Percentiles rank a stretch among this genome's conserved stretches.
Evolutionary conservation across 2,113 vertebrate genomes (phyloP).

Genomic region (Carassius auratus): DNA sequence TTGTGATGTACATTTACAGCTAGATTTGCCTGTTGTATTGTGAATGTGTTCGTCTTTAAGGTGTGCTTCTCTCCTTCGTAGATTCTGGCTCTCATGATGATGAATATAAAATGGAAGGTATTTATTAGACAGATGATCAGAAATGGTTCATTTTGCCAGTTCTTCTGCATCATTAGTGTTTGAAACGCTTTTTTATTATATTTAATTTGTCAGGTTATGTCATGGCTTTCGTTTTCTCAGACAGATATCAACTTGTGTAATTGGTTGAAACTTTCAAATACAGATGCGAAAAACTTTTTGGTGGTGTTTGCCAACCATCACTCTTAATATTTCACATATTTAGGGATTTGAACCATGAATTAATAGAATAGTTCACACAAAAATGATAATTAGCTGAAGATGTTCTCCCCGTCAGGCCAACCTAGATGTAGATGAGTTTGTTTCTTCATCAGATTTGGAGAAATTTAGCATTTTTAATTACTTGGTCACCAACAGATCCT

Average conservation of each 20-base stretch:
- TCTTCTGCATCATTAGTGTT: slow-evolving; percentile 51
- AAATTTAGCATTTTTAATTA: background rate
- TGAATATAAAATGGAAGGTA: slow-evolving; percentile 80
- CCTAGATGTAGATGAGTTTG: background rate
- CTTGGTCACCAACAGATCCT: background rate
- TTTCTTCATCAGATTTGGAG: background rate
- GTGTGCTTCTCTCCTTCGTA: slow-evolving; percentile 74
- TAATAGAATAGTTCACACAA: too few relatives aligned
- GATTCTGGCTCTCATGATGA: slow-evolving; percentile 77
- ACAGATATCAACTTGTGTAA: background rate
- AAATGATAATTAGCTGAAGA: too few relatives aligned
- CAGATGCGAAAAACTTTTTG: background rate
- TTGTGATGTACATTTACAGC: background rate
- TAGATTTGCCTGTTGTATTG: background rate
- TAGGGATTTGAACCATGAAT: background rate
- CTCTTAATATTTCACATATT: background rate
- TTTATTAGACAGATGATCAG: slow-evolving; percentile 68
- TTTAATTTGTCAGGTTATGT: slow-evolving; percentile 29
- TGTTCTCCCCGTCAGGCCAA: background rate
- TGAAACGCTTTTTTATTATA: slow-evolving; percentile 28
- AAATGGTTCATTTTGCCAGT: slow-evolving; percentile 53
- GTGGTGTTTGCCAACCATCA: background rate
- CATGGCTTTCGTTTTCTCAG: slow-evolving; percentile 30
- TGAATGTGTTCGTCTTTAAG: slow-evolving; percentile 66
- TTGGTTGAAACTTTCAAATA: background rate